Evolutionary conservation across 2,113 vertebrate species (phyloP).

Genomic region (Struthidea cinerea): DNA sequence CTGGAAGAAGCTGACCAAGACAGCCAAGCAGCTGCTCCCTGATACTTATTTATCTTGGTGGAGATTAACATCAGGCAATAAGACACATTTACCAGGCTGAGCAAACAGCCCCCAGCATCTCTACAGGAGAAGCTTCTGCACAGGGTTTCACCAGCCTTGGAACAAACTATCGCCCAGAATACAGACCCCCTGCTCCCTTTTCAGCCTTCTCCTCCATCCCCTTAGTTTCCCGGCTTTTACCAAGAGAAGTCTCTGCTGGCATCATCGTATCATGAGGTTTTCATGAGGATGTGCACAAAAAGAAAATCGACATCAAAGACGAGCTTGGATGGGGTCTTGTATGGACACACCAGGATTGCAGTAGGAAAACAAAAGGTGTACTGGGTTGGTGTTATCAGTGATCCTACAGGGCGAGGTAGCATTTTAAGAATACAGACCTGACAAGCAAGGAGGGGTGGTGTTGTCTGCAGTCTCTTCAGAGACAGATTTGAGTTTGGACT

Average conservation of each 20-base stretch:
- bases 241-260: not conserved
- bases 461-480: not conserved
- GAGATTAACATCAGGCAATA: not conserved
- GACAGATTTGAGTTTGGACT: not conserved
- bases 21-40: not conserved
- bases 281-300: not conserved
- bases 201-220: not conserved
- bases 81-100: fast-evolving
- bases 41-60: not conserved
- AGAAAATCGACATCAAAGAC: not conserved
- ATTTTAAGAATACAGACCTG: not conserved
- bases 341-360: not conserved
- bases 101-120: not conserved
- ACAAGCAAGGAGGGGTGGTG: not conserved
- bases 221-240: not conserved
- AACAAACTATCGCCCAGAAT: not conserved
- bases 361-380: not conserved
- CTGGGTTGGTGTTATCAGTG: not conserved
- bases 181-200: not conserved
- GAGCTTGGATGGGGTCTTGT: not conserved
- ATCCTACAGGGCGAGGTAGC: not conserved
- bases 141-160: not conserved
- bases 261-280: not conserved
- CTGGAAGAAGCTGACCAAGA: not conserved
- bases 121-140: not conserved